A percentile compares a stretch with the other conserved stretches of the same genome.
Evolutionary conservation across 2,888 invertebrate genomes (phyloP).

Genomic region (Plagodis dolabraria): DNA sequence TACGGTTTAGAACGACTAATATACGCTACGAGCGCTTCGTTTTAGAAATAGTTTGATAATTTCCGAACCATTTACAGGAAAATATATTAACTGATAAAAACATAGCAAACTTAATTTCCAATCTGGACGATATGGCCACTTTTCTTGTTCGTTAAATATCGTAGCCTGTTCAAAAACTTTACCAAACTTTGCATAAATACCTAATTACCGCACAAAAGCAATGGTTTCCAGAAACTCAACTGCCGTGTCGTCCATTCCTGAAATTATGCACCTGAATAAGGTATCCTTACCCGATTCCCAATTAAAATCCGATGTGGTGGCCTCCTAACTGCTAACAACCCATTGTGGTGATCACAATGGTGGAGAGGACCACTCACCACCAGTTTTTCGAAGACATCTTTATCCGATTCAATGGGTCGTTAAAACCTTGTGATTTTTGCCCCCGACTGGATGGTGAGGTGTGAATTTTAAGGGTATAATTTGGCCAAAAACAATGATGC

Average conservation of each 20-base stretch:
- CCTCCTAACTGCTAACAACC: slow-evolving; percentile 54
- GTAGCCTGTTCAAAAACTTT: neutral
- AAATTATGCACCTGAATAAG: slow-evolving; percentile 30
- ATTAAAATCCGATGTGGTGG: slow-evolving; percentile 39
- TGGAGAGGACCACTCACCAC: slow-evolving; percentile 45
- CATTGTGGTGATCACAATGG: slow-evolving; percentile 60
- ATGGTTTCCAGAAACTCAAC: slow-evolving; percentile 26
- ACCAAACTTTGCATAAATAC: neutral
- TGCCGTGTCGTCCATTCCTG: slow-evolving; percentile 34
- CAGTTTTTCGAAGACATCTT: slow-evolving; percentile 74
- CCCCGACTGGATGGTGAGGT: slow-evolving; percentile 46
- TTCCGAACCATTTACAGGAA: too few relatives aligned
- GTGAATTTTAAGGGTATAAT: slow-evolving; percentile 57
- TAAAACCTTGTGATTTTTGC: slow-evolving; percentile 52
- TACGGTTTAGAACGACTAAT: too few relatives aligned
- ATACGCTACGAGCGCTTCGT: too few relatives aligned
- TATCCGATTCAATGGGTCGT: slow-evolving; percentile 78
- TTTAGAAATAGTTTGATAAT: too few relatives aligned
- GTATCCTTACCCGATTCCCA: slow-evolving; percentile 19
- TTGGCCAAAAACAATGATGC: slow-evolving; percentile 35
- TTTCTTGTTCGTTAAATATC: neutral
- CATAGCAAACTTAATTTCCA: too few relatives aligned
- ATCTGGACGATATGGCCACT: too few relatives aligned
- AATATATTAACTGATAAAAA: too few relatives aligned
- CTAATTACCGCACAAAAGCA: slow-evolving; percentile 8